These are phyloP conservation scores for Conus betulinus DNA, from an alignment of 1,140 invertebrate species.

Conservation along the genomic window DNA sequence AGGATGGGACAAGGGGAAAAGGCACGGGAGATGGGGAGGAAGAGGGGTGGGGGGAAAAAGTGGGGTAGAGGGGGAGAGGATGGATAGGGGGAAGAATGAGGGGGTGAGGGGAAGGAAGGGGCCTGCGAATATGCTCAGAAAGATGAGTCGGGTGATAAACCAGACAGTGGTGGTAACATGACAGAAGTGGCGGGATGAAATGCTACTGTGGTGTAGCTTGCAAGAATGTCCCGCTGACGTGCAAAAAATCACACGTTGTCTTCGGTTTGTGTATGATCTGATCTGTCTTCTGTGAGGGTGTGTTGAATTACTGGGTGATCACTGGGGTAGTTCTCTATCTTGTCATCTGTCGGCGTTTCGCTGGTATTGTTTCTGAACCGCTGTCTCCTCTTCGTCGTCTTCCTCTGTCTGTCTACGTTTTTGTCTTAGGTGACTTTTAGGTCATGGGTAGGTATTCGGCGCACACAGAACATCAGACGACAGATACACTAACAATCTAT, in stretches of 20 bases:
- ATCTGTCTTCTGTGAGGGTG: neutral
- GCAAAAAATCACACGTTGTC: neutral
- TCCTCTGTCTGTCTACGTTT: neutral
- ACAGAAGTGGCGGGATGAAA: neutral
- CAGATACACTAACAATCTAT: neutral
- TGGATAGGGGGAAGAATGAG: too few relatives aligned
- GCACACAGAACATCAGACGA: neutral
- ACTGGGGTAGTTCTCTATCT: neutral
- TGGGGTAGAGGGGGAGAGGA: too few relatives aligned
- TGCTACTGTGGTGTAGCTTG: neutral
- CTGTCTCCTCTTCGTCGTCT: neutral
- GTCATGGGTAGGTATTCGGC: neutral
- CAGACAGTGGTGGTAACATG: neutral
- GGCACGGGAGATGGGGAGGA: too few relatives aligned
- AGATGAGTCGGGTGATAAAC: neutral
- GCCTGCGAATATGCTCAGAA: neutral
- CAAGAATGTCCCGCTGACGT: neutral
- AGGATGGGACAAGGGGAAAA: too few relatives aligned
- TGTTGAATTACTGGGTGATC: neutral
- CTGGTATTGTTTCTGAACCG: neutral
- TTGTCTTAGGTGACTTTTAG: neutral
- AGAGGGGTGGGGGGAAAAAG: too few relatives aligned
- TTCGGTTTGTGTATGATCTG: neutral
- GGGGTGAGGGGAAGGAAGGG: too few relatives aligned
- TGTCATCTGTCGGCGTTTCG: neutral